Evolutionary conservation across 2,888 invertebrate genomes (phyloP), one percentile per base, ranked within the genome.

Genomic region (Lasioglossum calceatum): DNA sequence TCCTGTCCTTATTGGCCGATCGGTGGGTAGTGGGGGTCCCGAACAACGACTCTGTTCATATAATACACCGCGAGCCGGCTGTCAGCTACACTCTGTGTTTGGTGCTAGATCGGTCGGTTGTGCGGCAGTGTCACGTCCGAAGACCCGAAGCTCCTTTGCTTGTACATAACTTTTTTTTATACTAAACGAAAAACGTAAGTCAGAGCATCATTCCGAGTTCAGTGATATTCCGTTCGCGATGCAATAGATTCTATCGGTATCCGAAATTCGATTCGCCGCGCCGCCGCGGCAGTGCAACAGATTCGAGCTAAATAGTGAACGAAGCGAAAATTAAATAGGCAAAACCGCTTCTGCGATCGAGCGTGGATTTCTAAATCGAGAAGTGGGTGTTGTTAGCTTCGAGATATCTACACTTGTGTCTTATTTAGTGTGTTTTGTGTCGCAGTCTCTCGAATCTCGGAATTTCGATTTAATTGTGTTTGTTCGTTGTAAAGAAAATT

Each of bases 1-100:
- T 92, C 92, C 93, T 93, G 91, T 93, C 94, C 93, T 94, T 94
- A 94, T 94, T 94, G 94, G 94, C 92, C 89, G 93, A 92, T 89
- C 79, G 86, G 64, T 71, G 39, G 16, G 61, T 86, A 84, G 94
- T 91, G 93, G 93, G 93, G 92, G 87, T 67, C 50, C 77, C 81
- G 89, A 84, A 92, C 90, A 89, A 93, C 93, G 91, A 89, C 88
- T 91, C 92, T 89, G 89, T 93, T 93, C 93, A 91, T 95, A 95
- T 95, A 95, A 94, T 93, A 94, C 93, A 92, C 92, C 90, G 94
- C 89, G 89, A 90, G 88, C 92, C 94, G 93, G 93, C 92, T 91
- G 90, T 91, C 90, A 89, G 88, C 89, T 92, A 94, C 95, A 95
- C 92, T 95, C 94, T 93, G 93, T 93, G 93, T 93, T 93, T 89